Conservation (phyloP, 2,888 invertebrate genomes). For the Galerucella nymphaeae region DNA sequence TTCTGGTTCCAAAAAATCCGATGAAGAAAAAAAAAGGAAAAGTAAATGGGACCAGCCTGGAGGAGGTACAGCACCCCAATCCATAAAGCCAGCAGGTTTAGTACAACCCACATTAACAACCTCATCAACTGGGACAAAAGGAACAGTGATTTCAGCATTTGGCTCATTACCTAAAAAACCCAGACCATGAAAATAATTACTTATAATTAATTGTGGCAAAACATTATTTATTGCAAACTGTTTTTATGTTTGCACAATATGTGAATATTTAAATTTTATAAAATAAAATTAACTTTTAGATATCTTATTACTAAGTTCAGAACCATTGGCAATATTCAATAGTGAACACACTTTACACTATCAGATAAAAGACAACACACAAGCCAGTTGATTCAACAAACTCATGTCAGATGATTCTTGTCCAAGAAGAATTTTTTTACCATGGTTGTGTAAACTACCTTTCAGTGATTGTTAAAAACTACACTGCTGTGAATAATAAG, state of each 20-base stretch:
- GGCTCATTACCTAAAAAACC: slow-evolving; percentile 89
- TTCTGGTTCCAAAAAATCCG: slow-evolving; percentile 73
- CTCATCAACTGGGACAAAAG: slow-evolving; percentile 88
- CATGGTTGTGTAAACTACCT: too few species aligned
- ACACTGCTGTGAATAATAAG: too few species aligned
- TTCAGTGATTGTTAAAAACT: too few species aligned
- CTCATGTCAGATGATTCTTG: too few species aligned
- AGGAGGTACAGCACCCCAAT: slow-evolving; percentile 68
- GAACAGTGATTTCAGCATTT: slow-evolving; percentile 93
- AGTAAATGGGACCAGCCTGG: slow-evolving; percentile 94
- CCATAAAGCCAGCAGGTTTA: slow-evolving; percentile 75
- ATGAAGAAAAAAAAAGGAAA: slow-evolving; percentile 86
- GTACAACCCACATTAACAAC: slow-evolving; percentile 81
- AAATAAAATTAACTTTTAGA: too few species aligned
- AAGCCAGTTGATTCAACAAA: too few species aligned
- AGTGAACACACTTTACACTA: too few species aligned
- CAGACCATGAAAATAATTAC: slow-evolving; percentile 58
- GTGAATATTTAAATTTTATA: background rate
- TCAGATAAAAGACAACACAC: too few species aligned
- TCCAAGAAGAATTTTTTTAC: too few species aligned
- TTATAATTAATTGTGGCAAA: background rate
- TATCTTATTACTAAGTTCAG: too few species aligned
- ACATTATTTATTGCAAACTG: background rate
- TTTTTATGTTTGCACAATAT: background rate
- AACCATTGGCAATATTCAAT: too few species aligned